These are phyloP conservation scores for Dipodomys merriami DNA, from an alignment of 2,113 vertebrate genomes.

Conservation along the genomic window DNA sequence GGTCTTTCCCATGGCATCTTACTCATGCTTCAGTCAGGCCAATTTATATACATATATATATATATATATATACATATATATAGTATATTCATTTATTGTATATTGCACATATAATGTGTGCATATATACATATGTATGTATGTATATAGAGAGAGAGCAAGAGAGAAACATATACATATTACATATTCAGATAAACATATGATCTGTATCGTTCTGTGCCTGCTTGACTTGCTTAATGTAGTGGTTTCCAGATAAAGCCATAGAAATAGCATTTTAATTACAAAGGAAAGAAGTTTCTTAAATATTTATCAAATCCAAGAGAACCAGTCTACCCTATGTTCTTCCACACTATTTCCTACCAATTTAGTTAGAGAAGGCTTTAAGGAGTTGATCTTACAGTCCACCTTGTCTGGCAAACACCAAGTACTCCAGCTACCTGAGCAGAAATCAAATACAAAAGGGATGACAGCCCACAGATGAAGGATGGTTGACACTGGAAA, in stretches of 20 bases:
- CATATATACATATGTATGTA: no score
- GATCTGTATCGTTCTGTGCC: no score
- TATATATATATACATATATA: no score
- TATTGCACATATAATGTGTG: no score
- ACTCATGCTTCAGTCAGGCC: no score
- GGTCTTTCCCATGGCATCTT: no score
- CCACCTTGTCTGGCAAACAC: neutral
- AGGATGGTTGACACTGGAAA: slow-evolving; percentile 57
- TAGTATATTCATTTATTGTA: no score
- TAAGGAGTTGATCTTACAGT: neutral
- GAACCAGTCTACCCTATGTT: neutral
- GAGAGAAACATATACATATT: no score
- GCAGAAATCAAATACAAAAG: slow-evolving; percentile 35
- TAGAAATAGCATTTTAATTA: neutral
- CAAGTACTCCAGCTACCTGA: neutral
- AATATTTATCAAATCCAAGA: neutral
- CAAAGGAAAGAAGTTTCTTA: neutral
- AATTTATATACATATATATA: no score
- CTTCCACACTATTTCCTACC: neutral
- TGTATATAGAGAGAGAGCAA: no score
- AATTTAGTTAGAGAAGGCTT: slow-evolving; percentile 37
- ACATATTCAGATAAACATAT: no score
- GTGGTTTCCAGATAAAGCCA: no score
- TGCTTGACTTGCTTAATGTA: neutral
- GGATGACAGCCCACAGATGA: neutral